Percentiles rank a stretch among this genome's conserved stretches.
phyloP scores from a whole-genome alignment of 2,888 invertebrate genomes.

The Conops quadrifasciatus region DNA sequence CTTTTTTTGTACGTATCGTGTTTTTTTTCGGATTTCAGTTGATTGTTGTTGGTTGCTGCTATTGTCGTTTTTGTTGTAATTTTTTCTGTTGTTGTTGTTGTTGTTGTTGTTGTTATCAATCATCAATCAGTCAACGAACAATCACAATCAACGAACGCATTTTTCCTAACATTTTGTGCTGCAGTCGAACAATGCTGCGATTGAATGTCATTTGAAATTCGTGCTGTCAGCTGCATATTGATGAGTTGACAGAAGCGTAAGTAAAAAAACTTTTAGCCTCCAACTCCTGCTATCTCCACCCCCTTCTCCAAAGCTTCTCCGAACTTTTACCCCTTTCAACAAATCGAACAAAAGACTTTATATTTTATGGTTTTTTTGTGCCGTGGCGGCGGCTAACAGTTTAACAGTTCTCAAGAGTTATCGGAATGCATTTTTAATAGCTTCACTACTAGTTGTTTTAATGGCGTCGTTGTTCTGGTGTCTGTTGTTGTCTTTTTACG shows the following conservation, averaged over 20 bases:
- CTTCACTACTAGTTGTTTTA: no score
- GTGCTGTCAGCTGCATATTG: constrained; percentile 34
- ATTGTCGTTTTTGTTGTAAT: neutral
- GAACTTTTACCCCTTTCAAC: no score
- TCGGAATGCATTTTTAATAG: no score
- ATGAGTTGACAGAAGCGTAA: constrained; percentile 15
- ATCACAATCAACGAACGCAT: constrained; percentile 37
- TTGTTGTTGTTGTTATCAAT: constrained; percentile 7
- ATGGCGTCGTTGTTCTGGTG: no score
- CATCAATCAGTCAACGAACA: constrained; percentile 25
- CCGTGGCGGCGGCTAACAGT: no score
- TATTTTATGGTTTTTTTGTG: no score
- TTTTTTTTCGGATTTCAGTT: neutral
- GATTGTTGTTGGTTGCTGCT: neutral
- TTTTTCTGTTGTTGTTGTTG: constrained; percentile 5
- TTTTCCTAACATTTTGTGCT: constrained; percentile 26
- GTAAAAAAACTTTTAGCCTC: neutral
- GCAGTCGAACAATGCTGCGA: constrained; percentile 16
- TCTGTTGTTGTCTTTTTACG: no score
- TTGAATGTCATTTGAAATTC: constrained; percentile 33
- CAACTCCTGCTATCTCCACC: neutral
- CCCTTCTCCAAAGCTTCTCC: neutral
- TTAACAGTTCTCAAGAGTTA: no score
- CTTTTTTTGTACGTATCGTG: no score
- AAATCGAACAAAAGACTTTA: no score